phyloP scores from a whole-genome alignment of 2,113 vertebrate genomes.

The Lepidothrix coronata region DNA sequence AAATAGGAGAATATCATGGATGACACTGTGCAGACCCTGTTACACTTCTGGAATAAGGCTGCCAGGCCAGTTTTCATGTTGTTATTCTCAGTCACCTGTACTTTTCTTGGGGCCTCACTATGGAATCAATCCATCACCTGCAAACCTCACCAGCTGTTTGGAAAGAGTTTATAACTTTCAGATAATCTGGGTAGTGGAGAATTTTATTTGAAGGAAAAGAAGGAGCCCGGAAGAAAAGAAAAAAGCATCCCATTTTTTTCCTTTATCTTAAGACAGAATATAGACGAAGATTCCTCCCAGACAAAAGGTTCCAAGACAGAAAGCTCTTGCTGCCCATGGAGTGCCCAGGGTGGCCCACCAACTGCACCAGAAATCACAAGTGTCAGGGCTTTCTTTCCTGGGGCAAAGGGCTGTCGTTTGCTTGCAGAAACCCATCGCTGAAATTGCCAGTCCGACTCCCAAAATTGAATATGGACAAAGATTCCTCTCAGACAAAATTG shows the following conservation, averaged over 20 bases:
- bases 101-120: too few species aligned
- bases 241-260: neutral
- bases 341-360: too few species aligned
- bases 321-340: too few species aligned
- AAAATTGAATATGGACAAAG: too few species aligned
- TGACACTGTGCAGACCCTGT: fast-evolving
- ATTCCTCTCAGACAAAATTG: too few species aligned
- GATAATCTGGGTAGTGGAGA: neutral
- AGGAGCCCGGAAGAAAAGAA: neutral
- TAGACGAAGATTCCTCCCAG: too few species aligned
- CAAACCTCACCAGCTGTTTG: neutral
- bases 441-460: too few species aligned
- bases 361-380: too few species aligned
- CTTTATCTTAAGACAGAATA: neutral
- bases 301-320: too few species aligned
- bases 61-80: fast-evolving
- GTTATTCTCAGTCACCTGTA: neutral
- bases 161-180: neutral
- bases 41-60: neutral
- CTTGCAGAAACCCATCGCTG: too few species aligned
- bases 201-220: neutral
- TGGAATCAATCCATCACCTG: neutral
- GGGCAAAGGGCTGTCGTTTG: too few species aligned
- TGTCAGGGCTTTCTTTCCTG: too few species aligned
- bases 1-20: fast-evolving